phyloP scores from a whole-genome alignment of 2,113 vertebrate species.

The Progne subis region DNA sequence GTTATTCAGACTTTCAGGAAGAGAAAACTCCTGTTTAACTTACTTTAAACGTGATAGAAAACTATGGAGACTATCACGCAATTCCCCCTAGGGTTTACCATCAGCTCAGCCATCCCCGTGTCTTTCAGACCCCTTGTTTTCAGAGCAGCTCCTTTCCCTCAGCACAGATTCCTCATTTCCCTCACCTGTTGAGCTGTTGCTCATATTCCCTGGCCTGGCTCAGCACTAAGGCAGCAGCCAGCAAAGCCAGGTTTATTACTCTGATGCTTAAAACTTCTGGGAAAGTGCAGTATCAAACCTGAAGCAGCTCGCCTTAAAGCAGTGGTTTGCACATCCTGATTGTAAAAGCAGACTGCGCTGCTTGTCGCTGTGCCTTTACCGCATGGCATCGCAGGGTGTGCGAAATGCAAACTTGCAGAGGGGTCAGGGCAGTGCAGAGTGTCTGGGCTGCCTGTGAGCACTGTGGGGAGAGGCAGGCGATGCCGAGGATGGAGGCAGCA shows the following conservation, averaged over 20 bases:
- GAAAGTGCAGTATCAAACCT: background rate
- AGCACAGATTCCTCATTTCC: no score
- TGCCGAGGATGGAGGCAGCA: background rate
- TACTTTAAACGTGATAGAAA: background rate
- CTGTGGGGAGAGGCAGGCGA: background rate
- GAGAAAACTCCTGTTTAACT: background rate
- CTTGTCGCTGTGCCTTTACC: background rate
- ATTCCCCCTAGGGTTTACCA: background rate
- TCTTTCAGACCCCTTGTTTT: background rate
- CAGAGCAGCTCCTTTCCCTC: background rate
- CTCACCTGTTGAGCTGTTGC: background rate
- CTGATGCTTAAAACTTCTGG: background rate
- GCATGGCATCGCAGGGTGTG: background rate
- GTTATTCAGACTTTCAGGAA: background rate
- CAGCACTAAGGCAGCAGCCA: background rate
- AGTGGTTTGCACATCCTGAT: background rate
- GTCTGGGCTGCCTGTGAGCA: background rate
- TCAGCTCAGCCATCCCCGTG: accelerated
- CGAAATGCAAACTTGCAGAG: background rate
- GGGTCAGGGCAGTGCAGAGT: background rate
- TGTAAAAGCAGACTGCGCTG: background rate
- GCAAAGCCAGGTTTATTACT: background rate
- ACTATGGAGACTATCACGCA: accelerated
- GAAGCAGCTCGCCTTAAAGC: background rate
- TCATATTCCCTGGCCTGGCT: background rate